Evolutionary conservation across 2,888 invertebrate species (phyloP), one percentile per base, ranked within the genome.

Genomic region (Crioceris asparagi): DNA sequence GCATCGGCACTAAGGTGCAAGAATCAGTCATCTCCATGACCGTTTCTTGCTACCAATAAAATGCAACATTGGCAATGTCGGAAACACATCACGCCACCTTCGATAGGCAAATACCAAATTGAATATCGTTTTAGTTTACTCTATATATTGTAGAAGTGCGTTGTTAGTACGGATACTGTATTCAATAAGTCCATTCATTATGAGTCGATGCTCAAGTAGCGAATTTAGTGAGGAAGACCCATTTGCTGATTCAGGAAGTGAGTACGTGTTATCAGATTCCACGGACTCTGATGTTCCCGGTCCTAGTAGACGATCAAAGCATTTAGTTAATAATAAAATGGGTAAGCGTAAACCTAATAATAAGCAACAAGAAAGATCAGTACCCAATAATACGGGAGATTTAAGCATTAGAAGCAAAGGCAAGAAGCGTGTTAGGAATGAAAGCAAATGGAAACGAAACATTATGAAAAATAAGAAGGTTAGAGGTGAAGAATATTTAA

Each of bases 401-500:
- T n/a, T n/a, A n/a, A n/a, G n/a, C n/a, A n/a, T n/a, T n/a, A n/a
- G n/a, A n/a, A n/a, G n/a, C n/a, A 17, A 26, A 36, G 35, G 39
- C n/a, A 39, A 18, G 18, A 39, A 39, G 26, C 12, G 35, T 16
- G 16, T 19, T 25, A 35, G 35, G 16, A 25, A 17, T 35, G 35
- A 31, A 26, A 35, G 27, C 11, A 35, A 8, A n/a, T 39, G 39
- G 27, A 30, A 32, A 27, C 21, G 39, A 32, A 39, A 39, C 18
- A 17, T 31, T 8, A 31, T 23, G 15, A 39, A 39, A 32, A 27
- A 12, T 17, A 31, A 25, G 21, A 39, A 32, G 16, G 27, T 35
- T 17, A 35, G 31, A 31, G 35, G 39, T 31, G 39, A 39, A 39
- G 39, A 39, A 26, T 25, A 35, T 31, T 17, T 39, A 11, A 39